These are phyloP conservation scores for Diglossa brunneiventris DNA, from an alignment of 2,113 vertebrate genomes.

Conservation along the genomic window DNA sequence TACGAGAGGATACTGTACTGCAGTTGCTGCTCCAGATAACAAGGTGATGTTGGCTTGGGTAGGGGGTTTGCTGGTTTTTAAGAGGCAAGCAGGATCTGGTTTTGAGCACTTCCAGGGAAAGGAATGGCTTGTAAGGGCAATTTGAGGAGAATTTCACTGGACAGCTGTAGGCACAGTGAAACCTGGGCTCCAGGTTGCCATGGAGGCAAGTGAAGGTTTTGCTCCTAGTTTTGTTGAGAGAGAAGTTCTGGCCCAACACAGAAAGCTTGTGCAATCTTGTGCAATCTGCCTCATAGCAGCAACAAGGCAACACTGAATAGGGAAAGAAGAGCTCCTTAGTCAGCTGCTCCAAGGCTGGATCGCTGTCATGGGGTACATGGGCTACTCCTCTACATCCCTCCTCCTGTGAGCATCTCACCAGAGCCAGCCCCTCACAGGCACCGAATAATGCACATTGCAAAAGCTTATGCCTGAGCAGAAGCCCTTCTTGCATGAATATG, in stretches of 20 bases:
- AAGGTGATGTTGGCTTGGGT: not conserved
- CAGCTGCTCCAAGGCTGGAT: not conserved
- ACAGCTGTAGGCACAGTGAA: not conserved
- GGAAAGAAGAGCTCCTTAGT: not conserved
- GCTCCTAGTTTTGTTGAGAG: not conserved
- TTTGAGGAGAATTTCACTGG: not conserved
- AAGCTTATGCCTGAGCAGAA: not conserved
- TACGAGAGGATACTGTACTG: accelerated
- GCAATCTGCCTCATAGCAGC: not conserved
- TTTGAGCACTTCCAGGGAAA: not conserved
- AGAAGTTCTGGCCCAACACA: not conserved
- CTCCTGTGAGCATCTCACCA: not conserved
- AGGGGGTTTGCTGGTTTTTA: not conserved
- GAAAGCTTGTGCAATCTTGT: not conserved
- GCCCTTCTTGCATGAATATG: accelerated
- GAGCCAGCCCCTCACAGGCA: not conserved
- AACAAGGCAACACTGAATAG: not conserved
- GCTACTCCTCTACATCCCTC: not conserved
- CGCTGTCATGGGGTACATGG: accelerated
- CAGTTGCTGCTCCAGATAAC: not conserved
- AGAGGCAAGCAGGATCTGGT: not conserved
- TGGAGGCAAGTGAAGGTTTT: not conserved
- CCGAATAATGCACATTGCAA: not conserved
- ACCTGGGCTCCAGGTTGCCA: not conserved
- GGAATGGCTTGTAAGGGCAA: not conserved